Conservation (phyloP, 2,888 invertebrate genomes). For the Hybos culiciformis region DNA sequence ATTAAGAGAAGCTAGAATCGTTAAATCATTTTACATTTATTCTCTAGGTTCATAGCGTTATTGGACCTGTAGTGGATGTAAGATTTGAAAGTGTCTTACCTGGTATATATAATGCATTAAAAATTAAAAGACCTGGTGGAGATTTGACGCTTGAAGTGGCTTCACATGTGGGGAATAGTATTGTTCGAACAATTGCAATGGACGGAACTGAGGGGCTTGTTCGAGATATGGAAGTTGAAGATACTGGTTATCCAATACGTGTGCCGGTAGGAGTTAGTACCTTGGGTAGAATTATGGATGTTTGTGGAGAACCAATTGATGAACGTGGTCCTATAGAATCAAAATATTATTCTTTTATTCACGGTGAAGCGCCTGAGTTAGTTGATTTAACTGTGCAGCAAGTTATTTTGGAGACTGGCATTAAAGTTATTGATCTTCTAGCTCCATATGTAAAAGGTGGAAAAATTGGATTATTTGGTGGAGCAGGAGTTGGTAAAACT, state of each 20-base stretch:
- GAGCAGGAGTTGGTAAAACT: conserved; percentile 91
- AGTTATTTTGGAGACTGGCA: conserved; percentile 85
- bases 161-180: conserved; percentile 84
- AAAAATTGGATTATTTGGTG: conserved; percentile 86
- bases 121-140: conserved; percentile 53
- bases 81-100: conserved; percentile 75
- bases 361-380: conserved; percentile 82
- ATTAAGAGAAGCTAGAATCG: too few relatives aligned
- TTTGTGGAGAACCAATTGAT: conserved; percentile 71
- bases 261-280: conserved; percentile 87
- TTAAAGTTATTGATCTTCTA: conserved; percentile 77
- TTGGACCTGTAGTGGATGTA: conserved; percentile 86
- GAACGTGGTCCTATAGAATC: conserved; percentile 78
- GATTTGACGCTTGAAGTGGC: conserved; percentile 39
- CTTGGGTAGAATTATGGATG: conserved; percentile 85
- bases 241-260: conserved; percentile 74
- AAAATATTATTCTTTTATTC: conserved; percentile 66
- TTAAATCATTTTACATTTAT: neutral
- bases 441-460: conserved; percentile 91
- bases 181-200: conserved; percentile 87
- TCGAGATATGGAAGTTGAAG: conserved; percentile 65
- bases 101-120: conserved; percentile 74
- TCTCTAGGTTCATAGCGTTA: conserved; percentile 45
- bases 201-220: conserved; percentile 86
- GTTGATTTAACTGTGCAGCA: conserved; percentile 85